phyloP scores from a whole-genome alignment of 2,113 vertebrate genomes.

The Phalacrocorax carbo region DNA sequence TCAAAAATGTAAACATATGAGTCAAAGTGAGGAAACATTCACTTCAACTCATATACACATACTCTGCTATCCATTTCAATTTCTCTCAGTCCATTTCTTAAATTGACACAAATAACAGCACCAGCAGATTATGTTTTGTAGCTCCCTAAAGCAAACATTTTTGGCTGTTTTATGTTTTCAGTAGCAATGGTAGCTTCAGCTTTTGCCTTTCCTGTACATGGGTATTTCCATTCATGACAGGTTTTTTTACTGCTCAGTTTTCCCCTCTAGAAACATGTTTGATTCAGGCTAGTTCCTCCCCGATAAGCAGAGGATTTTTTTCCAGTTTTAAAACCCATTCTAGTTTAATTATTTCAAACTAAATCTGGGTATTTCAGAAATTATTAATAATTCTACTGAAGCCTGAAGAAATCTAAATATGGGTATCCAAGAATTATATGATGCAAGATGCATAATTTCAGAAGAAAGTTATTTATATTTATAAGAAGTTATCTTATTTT shows the following conservation, averaged over 20 bases:
- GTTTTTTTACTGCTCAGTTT: background rate
- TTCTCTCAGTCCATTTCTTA: background rate
- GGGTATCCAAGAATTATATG: background rate
- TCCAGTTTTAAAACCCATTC: background rate
- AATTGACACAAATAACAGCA: background rate
- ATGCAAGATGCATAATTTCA: background rate
- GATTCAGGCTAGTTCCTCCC: background rate
- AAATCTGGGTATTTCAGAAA: background rate
- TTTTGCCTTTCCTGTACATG: background rate
- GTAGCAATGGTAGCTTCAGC: background rate
- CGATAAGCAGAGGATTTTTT: background rate
- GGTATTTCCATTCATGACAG: background rate
- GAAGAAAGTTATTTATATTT: background rate
- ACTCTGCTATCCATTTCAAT: background rate
- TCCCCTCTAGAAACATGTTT: background rate
- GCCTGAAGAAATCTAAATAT: background rate
- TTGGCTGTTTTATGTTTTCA: background rate
- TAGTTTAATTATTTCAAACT: background rate
- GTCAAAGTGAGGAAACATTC: slow-evolving; percentile 23
- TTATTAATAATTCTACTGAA: slow-evolving; percentile 2
- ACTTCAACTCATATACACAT: background rate
- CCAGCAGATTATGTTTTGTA: background rate
- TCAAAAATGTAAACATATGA: slow-evolving; percentile 26
- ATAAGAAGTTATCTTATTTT: background rate
- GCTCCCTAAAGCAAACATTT: background rate